Conservation (phyloP, 2,113 vertebrate species). For the Phaethornis superciliosus region DNA sequence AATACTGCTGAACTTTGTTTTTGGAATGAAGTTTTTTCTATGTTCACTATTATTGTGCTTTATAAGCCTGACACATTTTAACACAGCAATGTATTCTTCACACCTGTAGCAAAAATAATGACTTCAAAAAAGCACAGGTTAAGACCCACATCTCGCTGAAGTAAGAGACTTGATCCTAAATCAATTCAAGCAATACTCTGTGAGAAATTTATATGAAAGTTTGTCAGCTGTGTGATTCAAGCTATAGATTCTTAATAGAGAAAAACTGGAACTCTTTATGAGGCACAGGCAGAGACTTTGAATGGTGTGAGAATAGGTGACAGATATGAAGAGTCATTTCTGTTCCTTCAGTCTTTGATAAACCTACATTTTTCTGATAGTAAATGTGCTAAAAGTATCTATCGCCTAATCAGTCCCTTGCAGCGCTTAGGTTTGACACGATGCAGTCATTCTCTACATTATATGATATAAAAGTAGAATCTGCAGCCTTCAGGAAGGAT, state of each 20-base stretch:
- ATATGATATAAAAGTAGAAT: neutral
- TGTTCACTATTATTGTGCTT: neutral
- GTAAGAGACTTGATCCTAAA: conserved; percentile 23
- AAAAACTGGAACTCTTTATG: neutral
- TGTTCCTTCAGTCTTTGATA: neutral
- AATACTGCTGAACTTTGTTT: neutral
- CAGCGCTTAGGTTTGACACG: neutral
- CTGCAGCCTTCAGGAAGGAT: neutral
- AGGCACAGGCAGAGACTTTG: neutral
- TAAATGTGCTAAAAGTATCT: neutral
- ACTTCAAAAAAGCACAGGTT: neutral
- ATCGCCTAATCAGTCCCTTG: neutral
- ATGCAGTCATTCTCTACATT: neutral
- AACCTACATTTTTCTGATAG: neutral
- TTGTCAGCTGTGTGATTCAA: conserved; percentile 33
- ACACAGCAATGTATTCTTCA: neutral
- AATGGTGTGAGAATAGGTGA: neutral
- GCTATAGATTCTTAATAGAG: neutral
- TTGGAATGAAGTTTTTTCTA: neutral
- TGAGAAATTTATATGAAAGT: conserved; percentile 18
- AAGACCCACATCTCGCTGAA: neutral
- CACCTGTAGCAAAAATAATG: neutral
- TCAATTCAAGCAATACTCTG: conserved; percentile 30
- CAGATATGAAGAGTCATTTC: neutral
- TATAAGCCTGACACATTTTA: neutral